Evolutionary conservation across 2,113 vertebrate genomes (phyloP).

Genomic region (Accipiter virgatus): DNA sequence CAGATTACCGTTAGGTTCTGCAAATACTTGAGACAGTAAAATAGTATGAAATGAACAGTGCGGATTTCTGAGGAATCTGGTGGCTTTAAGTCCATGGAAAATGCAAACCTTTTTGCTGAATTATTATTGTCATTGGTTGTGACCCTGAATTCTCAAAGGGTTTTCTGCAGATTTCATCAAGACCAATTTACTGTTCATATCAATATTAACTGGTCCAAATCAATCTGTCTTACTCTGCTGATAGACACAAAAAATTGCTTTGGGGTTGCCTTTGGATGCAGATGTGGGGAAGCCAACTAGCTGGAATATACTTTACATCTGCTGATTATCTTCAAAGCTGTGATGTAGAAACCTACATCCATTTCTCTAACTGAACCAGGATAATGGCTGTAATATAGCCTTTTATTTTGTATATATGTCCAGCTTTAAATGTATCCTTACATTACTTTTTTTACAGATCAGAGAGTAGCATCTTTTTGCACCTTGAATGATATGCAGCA

Average conservation of each 20-base stretch:
- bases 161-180: constrained; percentile 35
- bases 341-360: background rate
- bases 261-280: constrained; percentile 45
- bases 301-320: constrained; percentile 20
- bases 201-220: background rate
- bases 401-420: background rate
- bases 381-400: constrained; percentile 10
- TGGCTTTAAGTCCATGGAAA: background rate
- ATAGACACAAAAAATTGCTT: background rate
- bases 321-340: constrained; percentile 8
- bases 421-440: background rate
- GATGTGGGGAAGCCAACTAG: constrained; percentile 51
- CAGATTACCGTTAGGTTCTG: constrained; percentile 33
- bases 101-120: background rate
- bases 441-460: constrained; percentile 79
- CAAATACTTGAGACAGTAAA: constrained; percentile 25
- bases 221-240: background rate
- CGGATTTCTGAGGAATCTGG: background rate
- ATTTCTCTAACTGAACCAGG: background rate
- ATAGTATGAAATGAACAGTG: background rate
- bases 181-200: background rate
- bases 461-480: constrained; percentile 91
- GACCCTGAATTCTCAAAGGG: background rate
- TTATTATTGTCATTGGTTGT: background rate
- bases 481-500: constrained; percentile 89